A percentile compares a stretch with the other conserved stretches of the same genome.
These are phyloP conservation scores for Metopolophium dirhodum DNA, from an alignment of 1,140 invertebrate genomes.

Conservation along the genomic window DNA sequence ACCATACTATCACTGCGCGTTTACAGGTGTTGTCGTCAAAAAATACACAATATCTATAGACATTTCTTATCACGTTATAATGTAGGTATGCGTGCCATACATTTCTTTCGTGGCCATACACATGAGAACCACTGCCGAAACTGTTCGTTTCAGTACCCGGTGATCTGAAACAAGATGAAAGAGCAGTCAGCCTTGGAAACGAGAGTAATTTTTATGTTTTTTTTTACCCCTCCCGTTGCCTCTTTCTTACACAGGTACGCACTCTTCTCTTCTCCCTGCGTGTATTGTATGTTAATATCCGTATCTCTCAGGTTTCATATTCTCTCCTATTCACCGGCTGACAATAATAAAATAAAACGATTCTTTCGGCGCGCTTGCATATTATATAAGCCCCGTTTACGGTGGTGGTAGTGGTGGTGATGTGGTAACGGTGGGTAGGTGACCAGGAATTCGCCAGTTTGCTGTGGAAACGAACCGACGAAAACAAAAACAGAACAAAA, in stretches of 20 bases:
- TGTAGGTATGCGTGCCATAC: not conserved
- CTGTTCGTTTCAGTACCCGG: not conserved
- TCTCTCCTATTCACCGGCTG: constrained; percentile 11
- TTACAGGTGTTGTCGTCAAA: not conserved
- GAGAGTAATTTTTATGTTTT: constrained; percentile 16
- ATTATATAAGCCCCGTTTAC: not conserved
- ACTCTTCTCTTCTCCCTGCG: not conserved
- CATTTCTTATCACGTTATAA: not conserved
- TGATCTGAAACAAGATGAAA: constrained; percentile 30
- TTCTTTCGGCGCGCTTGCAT: not conserved
- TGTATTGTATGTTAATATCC: constrained; percentile 52
- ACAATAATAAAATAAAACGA: constrained; percentile 27
- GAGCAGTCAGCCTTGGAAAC: constrained; percentile 38
- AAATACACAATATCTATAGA: not conserved
- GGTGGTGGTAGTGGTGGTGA: too few species aligned
- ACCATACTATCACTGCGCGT: not conserved
- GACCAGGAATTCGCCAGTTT: not conserved
- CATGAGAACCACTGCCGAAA: constrained; percentile 42
- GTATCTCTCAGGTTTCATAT: constrained; percentile 26
- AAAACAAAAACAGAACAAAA: not conserved
- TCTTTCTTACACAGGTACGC: not conserved
- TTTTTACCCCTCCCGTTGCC: not conserved
- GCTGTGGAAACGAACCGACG: not conserved
- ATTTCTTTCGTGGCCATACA: not conserved
- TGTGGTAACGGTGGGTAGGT: not conserved